Percentiles rank a stretch among this genome's conserved stretches.
Evolutionary conservation across 2,888 invertebrate genomes (phyloP).

Genomic region (Hypolimnas misippus): DNA sequence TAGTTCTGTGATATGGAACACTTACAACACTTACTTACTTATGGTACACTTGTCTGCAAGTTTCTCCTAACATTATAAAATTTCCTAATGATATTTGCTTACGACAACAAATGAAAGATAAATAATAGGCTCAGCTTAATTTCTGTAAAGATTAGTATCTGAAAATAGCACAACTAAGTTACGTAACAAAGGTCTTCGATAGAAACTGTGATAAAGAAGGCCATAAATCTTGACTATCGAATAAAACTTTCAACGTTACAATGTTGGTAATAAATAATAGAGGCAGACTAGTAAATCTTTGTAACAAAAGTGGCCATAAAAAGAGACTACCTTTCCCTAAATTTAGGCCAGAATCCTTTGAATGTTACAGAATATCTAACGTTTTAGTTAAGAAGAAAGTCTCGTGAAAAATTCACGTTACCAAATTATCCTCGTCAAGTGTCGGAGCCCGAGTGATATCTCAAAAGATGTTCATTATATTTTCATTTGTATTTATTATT

Average conservation of each 20-base stretch:
- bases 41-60: too few species aligned
- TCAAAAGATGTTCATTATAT: background rate
- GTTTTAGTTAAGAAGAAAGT: background rate
- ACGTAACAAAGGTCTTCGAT: background rate
- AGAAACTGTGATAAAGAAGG: background rate
- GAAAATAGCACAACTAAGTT: background rate
- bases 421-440: background rate
- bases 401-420: background rate
- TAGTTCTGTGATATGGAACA: too few species aligned
- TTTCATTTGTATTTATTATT: background rate
- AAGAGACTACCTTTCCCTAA: slow-evolving; percentile 1
- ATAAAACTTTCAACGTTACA: slow-evolving; percentile 5
- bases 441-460: background rate
- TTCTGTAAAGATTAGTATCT: too few species aligned
- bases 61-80: too few species aligned
- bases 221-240: background rate
- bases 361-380: background rate
- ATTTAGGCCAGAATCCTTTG: background rate
- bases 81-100: too few species aligned
- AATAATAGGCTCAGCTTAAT: too few species aligned
- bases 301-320: background rate
- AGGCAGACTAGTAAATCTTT: background rate
- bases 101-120: too few species aligned
- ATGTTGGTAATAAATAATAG: slow-evolving; percentile 8
- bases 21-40: too few species aligned